A percentile compares a stretch with the other conserved stretches of the same genome.
These are phyloP conservation scores for Octopus bimaculoides DNA, from an alignment of 1,140 invertebrate genomes.

Conservation along the genomic window DNA sequence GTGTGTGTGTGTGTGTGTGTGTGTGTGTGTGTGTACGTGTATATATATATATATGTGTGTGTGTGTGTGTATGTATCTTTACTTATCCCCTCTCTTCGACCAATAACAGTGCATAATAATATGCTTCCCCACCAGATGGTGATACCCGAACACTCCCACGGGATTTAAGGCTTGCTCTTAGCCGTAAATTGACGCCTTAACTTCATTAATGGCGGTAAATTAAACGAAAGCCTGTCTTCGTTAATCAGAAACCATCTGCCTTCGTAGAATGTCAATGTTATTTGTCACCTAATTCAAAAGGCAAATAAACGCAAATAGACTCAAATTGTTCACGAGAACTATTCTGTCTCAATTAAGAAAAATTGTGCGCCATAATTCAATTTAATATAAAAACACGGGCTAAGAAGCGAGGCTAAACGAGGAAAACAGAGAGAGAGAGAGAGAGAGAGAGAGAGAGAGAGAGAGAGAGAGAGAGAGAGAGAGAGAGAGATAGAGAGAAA, in stretches of 20 bases:
- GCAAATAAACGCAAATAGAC: not conserved
- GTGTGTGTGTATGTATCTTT: not conserved
- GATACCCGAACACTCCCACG: slow-evolving; percentile 1
- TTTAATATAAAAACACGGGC: too few species aligned
- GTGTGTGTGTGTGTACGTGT: not conserved
- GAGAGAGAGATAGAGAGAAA: too few species aligned
- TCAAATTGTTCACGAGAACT: not conserved
- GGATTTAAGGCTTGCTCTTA: not conserved
- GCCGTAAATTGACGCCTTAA: slow-evolving; percentile 1
- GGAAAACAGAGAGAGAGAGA: too few species aligned
- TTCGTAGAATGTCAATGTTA: not conserved
- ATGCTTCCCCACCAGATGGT: not conserved
- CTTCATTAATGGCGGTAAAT: slow-evolving; percentile 4
- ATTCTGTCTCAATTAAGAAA: not conserved
- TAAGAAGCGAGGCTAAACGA: too few species aligned
- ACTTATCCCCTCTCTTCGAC: not conserved
- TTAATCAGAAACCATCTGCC: slow-evolving; percentile 5
- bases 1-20: not conserved
- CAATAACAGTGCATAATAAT: too few species aligned
- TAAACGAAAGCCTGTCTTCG: not conserved
- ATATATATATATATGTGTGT: not conserved
- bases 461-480: too few species aligned
- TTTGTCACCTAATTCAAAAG: slow-evolving; percentile 7
- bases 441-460: too few species aligned
- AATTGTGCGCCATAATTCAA: too few species aligned